A percentile compares a stretch with the other conserved stretches of the same genome.
phyloP scores from a whole-genome alignment of 2,113 vertebrate genomes.

The Rynchops niger region DNA sequence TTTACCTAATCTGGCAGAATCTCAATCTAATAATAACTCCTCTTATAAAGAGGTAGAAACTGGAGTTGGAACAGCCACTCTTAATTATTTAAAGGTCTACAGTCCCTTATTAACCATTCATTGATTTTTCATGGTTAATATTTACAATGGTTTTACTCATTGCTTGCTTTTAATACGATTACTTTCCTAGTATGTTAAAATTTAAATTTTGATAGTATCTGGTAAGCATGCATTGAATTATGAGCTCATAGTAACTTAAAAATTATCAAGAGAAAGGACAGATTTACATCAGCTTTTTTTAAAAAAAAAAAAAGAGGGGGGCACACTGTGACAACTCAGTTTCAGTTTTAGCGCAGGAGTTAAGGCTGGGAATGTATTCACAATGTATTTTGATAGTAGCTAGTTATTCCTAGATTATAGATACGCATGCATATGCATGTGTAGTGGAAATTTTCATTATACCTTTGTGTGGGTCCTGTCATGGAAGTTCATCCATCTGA shows the following conservation, averaged over 20 bases:
- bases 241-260: background rate
- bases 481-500: background rate
- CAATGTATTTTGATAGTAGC: background rate
- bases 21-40: background rate
- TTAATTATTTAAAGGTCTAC: background rate
- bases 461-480: background rate
- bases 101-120: background rate
- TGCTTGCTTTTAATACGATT: background rate
- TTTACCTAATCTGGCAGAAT: background rate
- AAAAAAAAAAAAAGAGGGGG: background rate
- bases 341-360: background rate
- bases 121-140: background rate
- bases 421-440: rapidly evolving
- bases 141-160: background rate
- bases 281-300: background rate
- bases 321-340: background rate
- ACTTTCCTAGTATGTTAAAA: background rate
- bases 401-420: background rate
- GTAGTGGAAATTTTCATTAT: background rate
- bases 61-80: background rate
- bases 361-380: background rate
- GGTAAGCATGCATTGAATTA: background rate
- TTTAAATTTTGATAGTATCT: background rate
- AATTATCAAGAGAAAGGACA: background rate
- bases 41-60: background rate